Evolutionary conservation across 1,140 invertebrate genomes (phyloP).

Genomic region (Anagrus nilaparvatae): DNA sequence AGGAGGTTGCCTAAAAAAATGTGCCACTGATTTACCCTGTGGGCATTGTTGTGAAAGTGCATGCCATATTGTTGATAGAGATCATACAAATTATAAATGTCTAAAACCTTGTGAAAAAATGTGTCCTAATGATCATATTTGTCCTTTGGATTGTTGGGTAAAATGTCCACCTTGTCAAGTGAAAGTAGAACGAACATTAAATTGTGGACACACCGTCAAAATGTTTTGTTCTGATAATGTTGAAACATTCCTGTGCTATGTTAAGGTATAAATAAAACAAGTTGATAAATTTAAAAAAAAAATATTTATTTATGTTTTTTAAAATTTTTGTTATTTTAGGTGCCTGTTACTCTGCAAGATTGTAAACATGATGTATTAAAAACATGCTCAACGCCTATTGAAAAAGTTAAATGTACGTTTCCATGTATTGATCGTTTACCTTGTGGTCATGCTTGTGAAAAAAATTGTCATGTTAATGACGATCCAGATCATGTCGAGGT

Average conservation of each 20-base stretch:
- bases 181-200: too few species aligned
- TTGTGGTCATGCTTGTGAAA: constrained; percentile 40
- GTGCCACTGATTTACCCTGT: constrained; percentile 38
- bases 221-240: too few species aligned
- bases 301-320: too few species aligned
- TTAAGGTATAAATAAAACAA: too few species aligned
- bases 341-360: neutral
- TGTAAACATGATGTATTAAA: neutral
- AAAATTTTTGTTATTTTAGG: neutral
- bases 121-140: too few species aligned
- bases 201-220: too few species aligned
- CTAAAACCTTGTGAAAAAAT: too few species aligned
- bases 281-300: neutral
- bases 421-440: constrained; percentile 18
- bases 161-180: neutral
- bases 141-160: neutral
- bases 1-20: too few species aligned
- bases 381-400: neutral
- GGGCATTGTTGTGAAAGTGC: constrained; percentile 45
- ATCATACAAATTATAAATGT: constrained; percentile 37
- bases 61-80: constrained; percentile 42
- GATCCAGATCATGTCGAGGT: constrained; percentile 8
- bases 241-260: too few species aligned
- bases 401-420: neutral
- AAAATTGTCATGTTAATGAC: neutral